Conservation (phyloP, 1,140 invertebrate species). For the Diorhabda carinulata region DNA sequence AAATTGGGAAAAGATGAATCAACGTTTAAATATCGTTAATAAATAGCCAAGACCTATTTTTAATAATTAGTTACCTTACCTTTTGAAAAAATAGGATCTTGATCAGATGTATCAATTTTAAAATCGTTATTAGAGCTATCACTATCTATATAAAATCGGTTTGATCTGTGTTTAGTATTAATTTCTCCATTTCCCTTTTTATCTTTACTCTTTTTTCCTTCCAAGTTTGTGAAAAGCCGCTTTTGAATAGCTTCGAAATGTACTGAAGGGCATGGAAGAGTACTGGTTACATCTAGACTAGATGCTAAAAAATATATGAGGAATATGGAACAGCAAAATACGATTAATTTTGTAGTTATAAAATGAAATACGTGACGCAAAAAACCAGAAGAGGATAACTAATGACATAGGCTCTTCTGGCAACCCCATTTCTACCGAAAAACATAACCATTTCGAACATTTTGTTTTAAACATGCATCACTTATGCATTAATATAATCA, state of each 20-base stretch:
- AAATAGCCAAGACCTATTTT: background rate
- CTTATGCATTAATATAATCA: too few species aligned
- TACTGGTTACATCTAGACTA: slow-evolving; percentile 35
- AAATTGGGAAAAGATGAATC: background rate
- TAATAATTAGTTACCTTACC: slow-evolving; percentile 9
- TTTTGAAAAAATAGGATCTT: slow-evolving; percentile 18
- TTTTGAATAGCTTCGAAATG: slow-evolving; percentile 35
- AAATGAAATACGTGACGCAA: too few species aligned
- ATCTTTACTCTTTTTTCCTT: slow-evolving; percentile 27
- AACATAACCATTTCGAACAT: too few species aligned
- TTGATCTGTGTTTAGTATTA: slow-evolving; percentile 25
- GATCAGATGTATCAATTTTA: slow-evolving; percentile 14
- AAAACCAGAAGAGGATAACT: too few species aligned
- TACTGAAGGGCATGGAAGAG: slow-evolving; percentile 28
- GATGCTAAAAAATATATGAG: slow-evolving; percentile 24
- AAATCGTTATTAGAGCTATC: slow-evolving; percentile 22
- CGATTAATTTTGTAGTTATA: too few species aligned
- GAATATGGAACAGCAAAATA: background rate
- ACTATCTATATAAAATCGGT: slow-evolving; percentile 27
- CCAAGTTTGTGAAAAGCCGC: slow-evolving; percentile 26
- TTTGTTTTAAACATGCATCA: too few species aligned
- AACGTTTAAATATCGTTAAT: background rate
- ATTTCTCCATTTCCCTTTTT: slow-evolving; percentile 24
- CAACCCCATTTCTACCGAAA: too few species aligned
- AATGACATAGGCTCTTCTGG: too few species aligned